Base-by-base conservation (phyloP, 1,140 invertebrate species). In the Drosophila sp. region DNA sequence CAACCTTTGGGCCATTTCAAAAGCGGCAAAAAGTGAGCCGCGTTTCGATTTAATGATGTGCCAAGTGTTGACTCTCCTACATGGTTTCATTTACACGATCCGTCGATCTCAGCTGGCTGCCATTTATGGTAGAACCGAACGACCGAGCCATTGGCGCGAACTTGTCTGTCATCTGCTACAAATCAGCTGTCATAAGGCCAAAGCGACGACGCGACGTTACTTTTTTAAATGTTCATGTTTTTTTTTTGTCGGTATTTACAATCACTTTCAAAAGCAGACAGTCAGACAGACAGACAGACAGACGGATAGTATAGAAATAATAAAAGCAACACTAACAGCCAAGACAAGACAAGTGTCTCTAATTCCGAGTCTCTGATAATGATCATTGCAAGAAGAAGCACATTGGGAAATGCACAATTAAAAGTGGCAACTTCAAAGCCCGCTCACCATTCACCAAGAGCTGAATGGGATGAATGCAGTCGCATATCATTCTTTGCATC, bases 161-260 rank as follows among this genome's bases (percentile, higher is more conserved):
- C 82, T 87, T 89, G 78, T 78, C 82, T 89, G 82, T 87, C 82
- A 87, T 87, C 82, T 87, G 83, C 83, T 82, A 87, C 82, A 87
- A 87, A 87, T 87, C 83, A 89, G 83, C 82, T 86, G 81, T 86
- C 81, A 87, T 78, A 87, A 87, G 76, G 32, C 74, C 72, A 62
- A 73, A 21, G 25, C 56, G 40, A 61, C 76, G 63, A 56, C 56
- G 34, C 59, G n/a, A 36, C 34, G 48, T 7, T 13, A 43, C 41
- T 8, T 43, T 56, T 45, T 46, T 9, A 21, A 48, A 54, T 40
- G 38, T 50, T 43, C 0, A 43, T 8, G 14, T 16, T 18, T 76
- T 71, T 18, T 76, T 71, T 80, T 80, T 64, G 57, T 51, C 62
- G 27, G 43, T 69, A 84, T 73, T 80, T 89, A 87, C 82, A 87